phyloP scores from a whole-genome alignment of 2,113 vertebrate species.

The Scomber japonicus region DNA sequence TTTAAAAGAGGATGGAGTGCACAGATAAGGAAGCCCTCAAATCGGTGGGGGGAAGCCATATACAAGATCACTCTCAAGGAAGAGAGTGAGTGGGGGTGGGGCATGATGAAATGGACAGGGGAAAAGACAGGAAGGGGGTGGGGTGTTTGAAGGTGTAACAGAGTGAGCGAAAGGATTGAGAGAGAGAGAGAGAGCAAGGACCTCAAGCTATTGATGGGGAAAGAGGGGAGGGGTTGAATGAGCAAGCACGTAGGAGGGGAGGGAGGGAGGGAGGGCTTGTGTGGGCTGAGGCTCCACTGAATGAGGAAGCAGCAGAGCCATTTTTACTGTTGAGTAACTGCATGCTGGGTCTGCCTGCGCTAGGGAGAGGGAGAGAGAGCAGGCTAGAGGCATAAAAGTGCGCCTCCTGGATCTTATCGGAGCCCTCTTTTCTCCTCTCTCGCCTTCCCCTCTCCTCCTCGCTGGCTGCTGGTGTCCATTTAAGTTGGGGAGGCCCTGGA shows the following conservation, averaged over 20 bases:
- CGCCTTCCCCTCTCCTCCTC: constrained; percentile 21
- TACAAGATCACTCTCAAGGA: constrained; percentile 64
- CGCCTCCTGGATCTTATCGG: constrained; percentile 60
- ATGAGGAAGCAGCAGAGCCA: constrained; percentile 88
- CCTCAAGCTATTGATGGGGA: constrained; percentile 77
- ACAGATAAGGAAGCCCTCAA: constrained; percentile 61
- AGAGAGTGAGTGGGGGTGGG: constrained; percentile 75
- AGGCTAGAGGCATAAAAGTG: constrained; percentile 66
- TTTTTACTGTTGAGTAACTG: constrained; percentile 87
- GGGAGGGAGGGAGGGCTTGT: constrained; percentile 75
- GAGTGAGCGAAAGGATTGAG: constrained; percentile 48
- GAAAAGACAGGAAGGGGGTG: constrained; percentile 73
- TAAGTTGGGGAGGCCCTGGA: constrained; percentile 75
- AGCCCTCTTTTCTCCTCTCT: constrained; percentile 44
- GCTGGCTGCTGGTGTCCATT: constrained; percentile 65
- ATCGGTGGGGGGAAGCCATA: constrained; percentile 70
- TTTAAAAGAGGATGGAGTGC: constrained; percentile 12
- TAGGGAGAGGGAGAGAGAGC: constrained; percentile 71
- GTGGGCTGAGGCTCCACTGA: constrained; percentile 83
- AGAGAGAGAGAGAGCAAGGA: constrained; percentile 57
- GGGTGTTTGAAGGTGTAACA: constrained; percentile 77
- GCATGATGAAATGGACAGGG: constrained; percentile 75
- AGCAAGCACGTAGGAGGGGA: constrained; percentile 64
- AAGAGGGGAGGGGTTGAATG: constrained; percentile 72
- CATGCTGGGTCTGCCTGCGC: constrained; percentile 76